Evolutionary conservation across 2,888 invertebrate genomes (phyloP).

Genomic region (Cryptocephalus moraei): DNA sequence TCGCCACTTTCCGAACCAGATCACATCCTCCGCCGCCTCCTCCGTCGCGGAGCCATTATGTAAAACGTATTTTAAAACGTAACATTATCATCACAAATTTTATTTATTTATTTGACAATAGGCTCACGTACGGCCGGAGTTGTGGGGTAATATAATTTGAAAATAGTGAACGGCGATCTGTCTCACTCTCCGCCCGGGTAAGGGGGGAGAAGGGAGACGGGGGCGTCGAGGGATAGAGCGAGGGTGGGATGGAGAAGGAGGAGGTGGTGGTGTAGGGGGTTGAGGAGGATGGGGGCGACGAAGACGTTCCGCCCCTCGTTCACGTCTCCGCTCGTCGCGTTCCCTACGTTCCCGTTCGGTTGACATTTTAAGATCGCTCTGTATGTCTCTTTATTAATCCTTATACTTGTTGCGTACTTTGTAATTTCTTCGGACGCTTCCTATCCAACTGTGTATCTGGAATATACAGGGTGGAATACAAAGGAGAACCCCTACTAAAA

Average conservation of each 20-base stretch:
- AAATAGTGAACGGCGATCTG: slow-evolving; percentile 39
- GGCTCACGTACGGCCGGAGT: slow-evolving; percentile 38
- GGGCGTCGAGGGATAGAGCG: too few relatives aligned
- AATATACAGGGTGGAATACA: too few relatives aligned
- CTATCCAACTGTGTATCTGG: too few relatives aligned
- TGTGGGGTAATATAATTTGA: slow-evolving; percentile 39
- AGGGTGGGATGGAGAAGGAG: background rate
- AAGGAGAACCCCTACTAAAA: too few relatives aligned
- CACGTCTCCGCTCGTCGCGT: too few relatives aligned
- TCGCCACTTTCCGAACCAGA: slow-evolving; percentile 23
- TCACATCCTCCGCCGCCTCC: slow-evolving; percentile 25
- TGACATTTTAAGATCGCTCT: too few relatives aligned
- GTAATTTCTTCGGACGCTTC: too few relatives aligned
- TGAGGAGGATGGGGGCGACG: background rate
- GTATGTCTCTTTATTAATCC: too few relatives aligned
- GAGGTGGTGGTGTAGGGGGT: too few relatives aligned
- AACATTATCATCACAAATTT: slow-evolving; percentile 37
- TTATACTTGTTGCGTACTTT: too few relatives aligned
- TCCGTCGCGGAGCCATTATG: slow-evolving; percentile 30
- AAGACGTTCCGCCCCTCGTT: too few relatives aligned
- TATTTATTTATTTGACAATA: slow-evolving; percentile 43
- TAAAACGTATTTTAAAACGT: slow-evolving; percentile 40
- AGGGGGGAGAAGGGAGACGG: slow-evolving; percentile 20
- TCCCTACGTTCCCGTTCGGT: too few relatives aligned
- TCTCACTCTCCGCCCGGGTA: slow-evolving; percentile 24